Evolutionary conservation across 1,140 invertebrate species (phyloP).

Genomic region (Agrypnia vestita): DNA sequence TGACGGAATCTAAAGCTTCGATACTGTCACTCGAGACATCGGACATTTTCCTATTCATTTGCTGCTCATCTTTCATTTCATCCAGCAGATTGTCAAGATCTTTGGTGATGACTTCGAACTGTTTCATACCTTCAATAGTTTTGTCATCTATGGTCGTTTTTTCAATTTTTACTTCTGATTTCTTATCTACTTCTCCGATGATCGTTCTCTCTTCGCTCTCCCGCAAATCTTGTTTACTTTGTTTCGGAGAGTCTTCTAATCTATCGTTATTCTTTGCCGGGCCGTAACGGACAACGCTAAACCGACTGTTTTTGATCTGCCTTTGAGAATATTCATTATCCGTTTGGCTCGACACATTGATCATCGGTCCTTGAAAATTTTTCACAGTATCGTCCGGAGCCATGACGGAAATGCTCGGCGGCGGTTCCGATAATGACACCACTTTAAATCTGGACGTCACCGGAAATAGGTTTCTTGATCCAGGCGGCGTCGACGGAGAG

Average conservation of each 20-base stretch:
- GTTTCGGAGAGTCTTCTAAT: too few relatives aligned
- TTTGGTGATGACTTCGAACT: conserved; percentile 57
- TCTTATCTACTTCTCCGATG: background rate
- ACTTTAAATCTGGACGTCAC: conserved; percentile 67
- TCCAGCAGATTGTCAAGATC: background rate
- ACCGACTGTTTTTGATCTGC: conserved; percentile 63
- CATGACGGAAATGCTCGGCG: conserved; percentile 51
- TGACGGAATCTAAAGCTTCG: background rate
- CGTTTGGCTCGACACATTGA: conserved; percentile 16
- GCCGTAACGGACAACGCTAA: conserved; percentile 69
- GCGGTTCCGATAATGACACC: conserved; percentile 63
- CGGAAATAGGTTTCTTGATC: conserved; percentile 44
- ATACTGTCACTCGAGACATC: background rate
- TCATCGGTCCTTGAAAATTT: background rate
- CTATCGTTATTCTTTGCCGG: conserved; percentile 22
- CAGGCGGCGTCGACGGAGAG: conserved; percentile 61
- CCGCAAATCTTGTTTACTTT: background rate
- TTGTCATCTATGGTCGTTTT: background rate
- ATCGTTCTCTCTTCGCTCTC: background rate
- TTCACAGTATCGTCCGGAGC: conserved; percentile 29
- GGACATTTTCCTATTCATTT: conserved; percentile 5
- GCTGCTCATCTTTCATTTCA: background rate
- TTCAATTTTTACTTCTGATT: too few relatives aligned
- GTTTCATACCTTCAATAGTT: background rate
- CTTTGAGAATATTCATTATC: background rate